Base-by-base conservation (phyloP, 1,140 invertebrate species). In the Leucophenga varia region DNA sequence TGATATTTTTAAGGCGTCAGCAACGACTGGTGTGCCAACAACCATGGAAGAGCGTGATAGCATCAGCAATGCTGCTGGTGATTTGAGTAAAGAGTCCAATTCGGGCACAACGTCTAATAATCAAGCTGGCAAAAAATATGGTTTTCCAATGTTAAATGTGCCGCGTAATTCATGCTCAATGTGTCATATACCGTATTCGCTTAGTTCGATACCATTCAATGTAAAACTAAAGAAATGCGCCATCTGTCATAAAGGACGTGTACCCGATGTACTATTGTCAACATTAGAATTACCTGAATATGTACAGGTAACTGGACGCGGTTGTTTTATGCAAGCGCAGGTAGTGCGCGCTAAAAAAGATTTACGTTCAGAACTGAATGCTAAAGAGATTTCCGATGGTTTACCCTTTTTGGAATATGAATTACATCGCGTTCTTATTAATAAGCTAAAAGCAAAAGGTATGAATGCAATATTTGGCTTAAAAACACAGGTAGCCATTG, bases 391-490 rank as follows among this genome's bases (percentile, higher is more conserved):
- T 45, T 94, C 91, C 3, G 89, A 91, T 73, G 84, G 86, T 51
- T 77, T 97, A 28, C 94, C 94, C 2, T 96, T 97, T 76, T 73
- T 97, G 36, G 93, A 97, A 76, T 96, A 95, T 75, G 94, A 97
- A 72, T 77, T 97, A 17, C 91, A 97, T 72, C 85, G 90, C 54
- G 82, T 95, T 57, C 76, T 96, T 12, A 79, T 95, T 3, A 93
- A 92, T 58, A 96, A 95, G 75, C 76, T 96, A 2, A 85, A 89
- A 73, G 86, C 93, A 52, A 90, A 90, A 68, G 93, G 90, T 10
- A 92, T 94, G 89, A 95, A 94, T 77, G 84, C 87, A 8, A 78
- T 93, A 14, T 93, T 93, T 76, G 87, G 88, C 8, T 73, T 94
- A 1, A 85, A 84, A 70, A 81, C 88, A 9, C 88, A 93, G 67